These are phyloP conservation scores for Teinopalpus imperialis DNA, from an alignment of 2,888 invertebrate genomes.

Conservation along the genomic window DNA sequence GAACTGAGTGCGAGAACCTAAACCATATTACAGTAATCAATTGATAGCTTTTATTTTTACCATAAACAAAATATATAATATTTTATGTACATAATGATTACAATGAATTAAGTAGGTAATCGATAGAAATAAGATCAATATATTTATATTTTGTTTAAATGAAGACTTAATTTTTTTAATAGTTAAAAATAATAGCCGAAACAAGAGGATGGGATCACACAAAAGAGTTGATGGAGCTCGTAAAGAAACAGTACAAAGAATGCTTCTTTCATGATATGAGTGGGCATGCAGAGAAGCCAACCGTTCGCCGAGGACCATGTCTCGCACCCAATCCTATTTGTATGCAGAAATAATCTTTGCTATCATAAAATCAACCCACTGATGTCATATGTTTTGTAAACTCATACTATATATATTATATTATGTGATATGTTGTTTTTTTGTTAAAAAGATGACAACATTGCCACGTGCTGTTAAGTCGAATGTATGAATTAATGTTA, in stretches of 20 bases:
- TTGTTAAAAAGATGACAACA: too few relatives aligned
- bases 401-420: background rate
- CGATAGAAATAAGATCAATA: too few relatives aligned
- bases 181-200: constrained; percentile 94
- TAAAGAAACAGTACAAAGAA: constrained; percentile 85
- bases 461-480: too few relatives aligned
- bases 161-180: constrained; percentile 38
- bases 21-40: too few relatives aligned
- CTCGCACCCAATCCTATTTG: constrained; percentile 71
- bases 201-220: constrained; percentile 92
- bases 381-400: background rate
- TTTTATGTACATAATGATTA: too few relatives aligned
- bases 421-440: too few relatives aligned
- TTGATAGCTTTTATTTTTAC: too few relatives aligned
- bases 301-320: constrained; percentile 60
- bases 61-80: too few relatives aligned
- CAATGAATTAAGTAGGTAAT: too few relatives aligned
- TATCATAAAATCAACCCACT: background rate
- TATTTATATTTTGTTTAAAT: too few relatives aligned
- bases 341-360: constrained; percentile 58
- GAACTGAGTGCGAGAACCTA: too few relatives aligned
- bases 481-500: too few relatives aligned
- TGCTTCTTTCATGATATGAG: constrained; percentile 60
- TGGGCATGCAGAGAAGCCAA: constrained; percentile 44
- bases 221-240: constrained; percentile 58